Conservation (phyloP, 2,797 vertebrate genomes). For the Pagetopsis macropterus region DNA sequence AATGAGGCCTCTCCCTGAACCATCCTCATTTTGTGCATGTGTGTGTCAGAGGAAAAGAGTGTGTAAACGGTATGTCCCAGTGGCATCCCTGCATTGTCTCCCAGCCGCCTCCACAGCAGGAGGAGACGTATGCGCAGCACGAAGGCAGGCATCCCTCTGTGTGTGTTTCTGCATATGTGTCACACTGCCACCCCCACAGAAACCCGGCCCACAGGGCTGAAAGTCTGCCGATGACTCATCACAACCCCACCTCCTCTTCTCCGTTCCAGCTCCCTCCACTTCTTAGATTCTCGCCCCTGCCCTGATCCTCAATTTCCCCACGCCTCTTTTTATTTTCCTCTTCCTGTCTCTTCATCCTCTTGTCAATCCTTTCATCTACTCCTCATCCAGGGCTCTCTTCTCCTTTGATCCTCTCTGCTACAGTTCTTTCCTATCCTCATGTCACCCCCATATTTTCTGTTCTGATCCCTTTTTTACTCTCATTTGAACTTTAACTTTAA, state of each 20-base stretch:
- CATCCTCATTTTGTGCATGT: constrained; percentile 27
- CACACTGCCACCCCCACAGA: constrained; percentile 73
- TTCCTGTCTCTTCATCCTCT: background rate
- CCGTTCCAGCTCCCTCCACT: constrained; percentile 24
- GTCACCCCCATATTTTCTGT: background rate
- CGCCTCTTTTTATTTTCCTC: background rate
- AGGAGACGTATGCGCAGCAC: constrained; percentile 56
- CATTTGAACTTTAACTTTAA: background rate
- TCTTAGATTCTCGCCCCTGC: constrained; percentile 37
- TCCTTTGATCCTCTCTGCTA: constrained; percentile 15
- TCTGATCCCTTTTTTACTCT: background rate
- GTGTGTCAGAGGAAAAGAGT: constrained; percentile 14
- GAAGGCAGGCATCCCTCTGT: constrained; percentile 53
- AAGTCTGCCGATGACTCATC: constrained; percentile 75
- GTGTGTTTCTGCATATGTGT: constrained; percentile 66
- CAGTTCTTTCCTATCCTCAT: background rate
- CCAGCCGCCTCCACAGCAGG: constrained; percentile 64
- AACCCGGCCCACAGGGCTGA: constrained; percentile 63
- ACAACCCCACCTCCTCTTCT: constrained; percentile 46
- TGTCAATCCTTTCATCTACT: constrained; percentile 10
- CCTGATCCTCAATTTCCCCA: constrained; percentile 3
- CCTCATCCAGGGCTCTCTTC: background rate
- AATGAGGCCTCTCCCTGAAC: constrained; percentile 42
- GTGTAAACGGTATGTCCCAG: constrained; percentile 38
- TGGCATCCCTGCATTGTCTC: constrained; percentile 69